phyloP scores from a whole-genome alignment of 2,113 vertebrate genomes.

The Sinosuthora webbiana region DNA sequence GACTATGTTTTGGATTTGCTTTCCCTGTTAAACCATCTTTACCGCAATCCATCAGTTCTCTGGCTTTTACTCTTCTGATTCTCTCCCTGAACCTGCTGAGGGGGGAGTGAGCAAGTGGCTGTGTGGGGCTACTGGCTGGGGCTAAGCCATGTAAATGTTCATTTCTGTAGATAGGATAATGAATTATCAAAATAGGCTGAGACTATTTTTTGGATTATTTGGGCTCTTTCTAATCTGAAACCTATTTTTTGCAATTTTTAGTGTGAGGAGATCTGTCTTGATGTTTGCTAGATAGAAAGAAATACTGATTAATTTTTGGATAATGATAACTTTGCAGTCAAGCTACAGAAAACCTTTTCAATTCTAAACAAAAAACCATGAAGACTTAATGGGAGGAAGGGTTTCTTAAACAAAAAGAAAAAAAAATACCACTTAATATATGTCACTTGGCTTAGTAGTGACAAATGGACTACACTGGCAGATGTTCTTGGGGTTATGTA shows the following conservation, averaged over 20 bases:
- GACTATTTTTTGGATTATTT: not conserved
- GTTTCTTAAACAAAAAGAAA: not conserved
- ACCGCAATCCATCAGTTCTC: not conserved
- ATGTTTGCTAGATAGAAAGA: not conserved
- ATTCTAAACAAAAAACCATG: not conserved
- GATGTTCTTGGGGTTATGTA: not conserved
- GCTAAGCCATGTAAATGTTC: accelerated
- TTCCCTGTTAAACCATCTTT: not conserved
- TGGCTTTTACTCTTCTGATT: not conserved
- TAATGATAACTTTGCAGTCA: not conserved
- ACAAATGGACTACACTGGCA: not conserved
- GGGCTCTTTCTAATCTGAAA: not conserved
- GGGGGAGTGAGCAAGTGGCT: accelerated
- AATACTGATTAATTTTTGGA: not conserved
- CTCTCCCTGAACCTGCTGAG: not conserved
- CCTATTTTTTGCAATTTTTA: not conserved
- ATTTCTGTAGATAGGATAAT: not conserved
- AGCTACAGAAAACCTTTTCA: not conserved
- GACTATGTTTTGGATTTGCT: not conserved
- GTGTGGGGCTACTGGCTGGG: accelerated
- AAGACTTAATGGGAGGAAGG: not conserved
- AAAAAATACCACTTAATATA: not conserved
- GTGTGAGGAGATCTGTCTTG: not conserved
- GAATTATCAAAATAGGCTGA: not conserved
- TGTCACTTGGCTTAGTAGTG: not conserved